These are phyloP conservation scores for Centropus bengalensis DNA, from an alignment of 2,113 vertebrate genomes.

Conservation along the genomic window DNA sequence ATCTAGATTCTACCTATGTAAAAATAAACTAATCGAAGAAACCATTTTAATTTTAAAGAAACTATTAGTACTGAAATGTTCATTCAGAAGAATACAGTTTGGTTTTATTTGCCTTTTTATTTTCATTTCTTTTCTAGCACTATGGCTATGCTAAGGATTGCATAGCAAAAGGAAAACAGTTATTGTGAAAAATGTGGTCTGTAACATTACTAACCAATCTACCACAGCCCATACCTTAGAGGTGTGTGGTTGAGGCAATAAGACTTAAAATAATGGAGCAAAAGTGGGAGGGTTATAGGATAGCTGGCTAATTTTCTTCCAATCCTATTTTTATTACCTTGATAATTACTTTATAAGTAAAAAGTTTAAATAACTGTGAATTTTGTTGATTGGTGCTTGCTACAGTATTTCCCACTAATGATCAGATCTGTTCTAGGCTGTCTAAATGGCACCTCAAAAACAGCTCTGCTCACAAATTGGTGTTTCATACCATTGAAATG, in stretches of 20 bases:
- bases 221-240: neutral
- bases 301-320: slow-evolving; percentile 56
- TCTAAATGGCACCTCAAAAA: neutral
- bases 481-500: neutral
- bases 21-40: slow-evolving; percentile 59
- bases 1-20: slow-evolving; percentile 43
- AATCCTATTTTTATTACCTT: slow-evolving; percentile 32
- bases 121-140: slow-evolving; percentile 11
- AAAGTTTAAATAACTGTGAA: slow-evolving; percentile 64
- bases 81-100: slow-evolving; percentile 31
- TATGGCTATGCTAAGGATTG: slow-evolving; percentile 46
- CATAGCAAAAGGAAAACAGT: slow-evolving; percentile 48
- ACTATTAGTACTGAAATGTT: slow-evolving; percentile 30
- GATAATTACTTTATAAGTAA: slow-evolving; percentile 51
- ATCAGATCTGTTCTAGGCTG: slow-evolving; percentile 28
- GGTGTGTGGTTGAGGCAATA: slow-evolving; percentile 33
- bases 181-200: slow-evolving; percentile 44
- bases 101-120: slow-evolving; percentile 51
- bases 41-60: slow-evolving; percentile 55
- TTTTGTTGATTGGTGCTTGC: slow-evolving; percentile 67
- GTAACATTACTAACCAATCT: neutral
- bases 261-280: slow-evolving; percentile 54
- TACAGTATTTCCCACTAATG: slow-evolving; percentile 42
- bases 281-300: slow-evolving; percentile 4
- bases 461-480: neutral